Evolutionary conservation across 2,888 invertebrate genomes (phyloP).

Genomic region (Conomelus anceps): DNA sequence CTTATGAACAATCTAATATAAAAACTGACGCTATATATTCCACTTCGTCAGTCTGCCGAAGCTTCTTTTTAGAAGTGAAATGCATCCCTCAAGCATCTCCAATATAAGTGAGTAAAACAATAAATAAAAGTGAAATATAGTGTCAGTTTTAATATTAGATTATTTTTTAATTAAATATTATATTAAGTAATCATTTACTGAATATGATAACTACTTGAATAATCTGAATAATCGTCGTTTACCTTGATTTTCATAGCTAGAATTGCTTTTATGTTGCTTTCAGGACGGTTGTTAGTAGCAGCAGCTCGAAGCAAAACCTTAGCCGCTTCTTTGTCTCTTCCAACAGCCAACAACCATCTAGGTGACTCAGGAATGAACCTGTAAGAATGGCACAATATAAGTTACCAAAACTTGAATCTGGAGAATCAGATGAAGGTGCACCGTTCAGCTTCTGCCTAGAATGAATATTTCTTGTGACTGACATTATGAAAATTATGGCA

Average conservation of each 20-base stretch:
- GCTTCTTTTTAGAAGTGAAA: too few species aligned
- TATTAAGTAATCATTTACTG: background rate
- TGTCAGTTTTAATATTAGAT: background rate
- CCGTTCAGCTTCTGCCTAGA: too few species aligned
- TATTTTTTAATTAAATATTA: too few species aligned
- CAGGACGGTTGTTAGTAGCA: conserved; percentile 39
- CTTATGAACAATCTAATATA: too few species aligned
- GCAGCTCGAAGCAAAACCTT: conserved; percentile 58
- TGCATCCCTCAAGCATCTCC: too few species aligned
- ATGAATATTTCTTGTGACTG: too few species aligned
- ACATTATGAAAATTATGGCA: too few species aligned
- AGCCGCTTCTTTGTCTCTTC: conserved; percentile 55
- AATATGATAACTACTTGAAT: too few species aligned
- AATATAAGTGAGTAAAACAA: background rate
- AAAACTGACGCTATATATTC: too few species aligned
- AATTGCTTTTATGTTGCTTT: background rate
- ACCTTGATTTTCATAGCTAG: background rate
- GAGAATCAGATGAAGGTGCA: too few species aligned
- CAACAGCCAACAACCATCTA: conserved; percentile 66
- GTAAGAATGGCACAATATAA: background rate
- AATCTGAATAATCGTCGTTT: too few species aligned
- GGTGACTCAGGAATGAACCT: conserved; percentile 70
- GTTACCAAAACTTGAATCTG: background rate
- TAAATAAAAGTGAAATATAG: background rate
- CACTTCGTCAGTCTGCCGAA: too few species aligned